Base-by-base conservation (phyloP, 2,888 invertebrate genomes). In the Nezara viridula region DNA sequence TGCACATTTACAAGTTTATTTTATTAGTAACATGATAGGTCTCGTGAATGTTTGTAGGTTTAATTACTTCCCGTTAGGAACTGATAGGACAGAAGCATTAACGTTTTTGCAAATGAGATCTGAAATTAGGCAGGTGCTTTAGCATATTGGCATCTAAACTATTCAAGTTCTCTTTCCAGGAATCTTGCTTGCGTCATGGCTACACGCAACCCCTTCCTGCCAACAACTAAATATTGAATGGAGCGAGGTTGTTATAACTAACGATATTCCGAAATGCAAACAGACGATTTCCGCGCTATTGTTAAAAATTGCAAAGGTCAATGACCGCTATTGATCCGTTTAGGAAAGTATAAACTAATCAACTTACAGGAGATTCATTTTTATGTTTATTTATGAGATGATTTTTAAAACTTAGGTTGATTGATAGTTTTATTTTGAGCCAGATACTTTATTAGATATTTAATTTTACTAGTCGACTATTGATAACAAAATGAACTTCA, bases 281-380 rank as follows among this genome's bases (percentile, higher is more conserved):
- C 66, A 73, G 66, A 21, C 37, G 7, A 37, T 73, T 73, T 73
- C 66, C 32, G 66, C 21, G 4, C 37, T 19, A 37, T 1, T 21
- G 37, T 73, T 73, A 73, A 73, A 73, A 73, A 73, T 73, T 73
- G 66, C 66, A 2, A 73, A 37, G 66, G 27, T 73, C 66, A 21
- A 73, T 10, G 66, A 73, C 66, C 66, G 37, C 16, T 73, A 73
- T 73, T 21, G 66, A 73, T 37, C 66, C 66, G 32, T 0, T 19
- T 7, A 6, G 44, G 10, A 44, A 44, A 44, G 44, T n/a, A n/a
- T n/a, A n/a, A n/a, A n/a, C n/a, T n/a, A n/a, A n/a, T n/a, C n/a
- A n/a, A n/a, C n/a, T n/a, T n/a, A n/a, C n/a, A n/a, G n/a, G n/a
- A n/a, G n/a, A n/a, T n/a, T n/a, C n/a, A n/a, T n/a, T n/a, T n/a